Evolutionary conservation across 2,888 invertebrate species (phyloP).

Genomic region (Dysmachus trigonus): DNA sequence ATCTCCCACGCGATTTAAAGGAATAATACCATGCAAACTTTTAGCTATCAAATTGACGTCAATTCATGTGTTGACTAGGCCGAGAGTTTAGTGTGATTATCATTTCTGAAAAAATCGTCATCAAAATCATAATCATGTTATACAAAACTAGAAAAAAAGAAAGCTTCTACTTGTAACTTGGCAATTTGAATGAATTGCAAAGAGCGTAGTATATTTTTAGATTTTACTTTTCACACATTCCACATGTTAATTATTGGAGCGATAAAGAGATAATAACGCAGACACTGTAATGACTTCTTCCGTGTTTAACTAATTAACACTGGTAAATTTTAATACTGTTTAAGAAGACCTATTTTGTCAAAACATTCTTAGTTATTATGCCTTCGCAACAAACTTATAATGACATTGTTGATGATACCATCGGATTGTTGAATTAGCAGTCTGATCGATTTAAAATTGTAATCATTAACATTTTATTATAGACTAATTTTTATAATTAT

Average conservation of each 20-base stretch:
- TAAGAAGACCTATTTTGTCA: background rate
- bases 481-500: too few relatives aligned
- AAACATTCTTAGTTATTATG: background rate
- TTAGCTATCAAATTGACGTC: background rate
- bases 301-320: constrained; percentile 9
- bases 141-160: background rate
- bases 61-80: background rate
- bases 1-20: background rate
- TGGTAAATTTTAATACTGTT: background rate
- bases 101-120: background rate
- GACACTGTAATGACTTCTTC: background rate
- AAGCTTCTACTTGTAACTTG: background rate
- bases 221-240: background rate
- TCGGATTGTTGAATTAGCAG: too few relatives aligned
- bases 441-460: too few relatives aligned
- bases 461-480: too few relatives aligned
- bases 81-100: background rate
- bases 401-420: too few relatives aligned
- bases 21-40: background rate
- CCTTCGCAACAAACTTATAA: background rate
- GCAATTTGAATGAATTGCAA: background rate
- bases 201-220: background rate
- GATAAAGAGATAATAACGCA: background rate
- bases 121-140: background rate
- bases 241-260: background rate